Evolutionary conservation across 2,888 invertebrate species (phyloP).

Genomic region (Campopleginae sp.): DNA sequence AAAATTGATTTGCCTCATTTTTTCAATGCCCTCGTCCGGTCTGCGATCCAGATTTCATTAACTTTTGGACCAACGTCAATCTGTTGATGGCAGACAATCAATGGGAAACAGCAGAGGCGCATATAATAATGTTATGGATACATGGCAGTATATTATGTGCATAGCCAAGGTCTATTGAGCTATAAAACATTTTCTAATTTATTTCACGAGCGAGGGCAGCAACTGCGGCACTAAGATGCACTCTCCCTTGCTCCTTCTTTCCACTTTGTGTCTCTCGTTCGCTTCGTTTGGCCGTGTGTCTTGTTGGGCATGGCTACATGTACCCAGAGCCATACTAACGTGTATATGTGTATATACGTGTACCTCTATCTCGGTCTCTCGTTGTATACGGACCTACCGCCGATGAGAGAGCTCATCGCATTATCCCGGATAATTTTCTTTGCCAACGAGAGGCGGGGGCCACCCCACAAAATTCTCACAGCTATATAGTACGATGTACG

Average conservation of each 20-base stretch:
- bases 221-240: slow-evolving; percentile 52
- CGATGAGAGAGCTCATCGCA: slow-evolving; percentile 71
- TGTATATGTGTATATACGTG: slow-evolving; percentile 22
- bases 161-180: slow-evolving; percentile 61
- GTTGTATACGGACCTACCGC: slow-evolving; percentile 63
- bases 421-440: slow-evolving; percentile 70
- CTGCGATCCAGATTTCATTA: slow-evolving; percentile 2
- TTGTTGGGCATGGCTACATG: slow-evolving; percentile 1
- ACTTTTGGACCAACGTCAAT: slow-evolving; percentile 13
- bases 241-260: slow-evolving; percentile 31
- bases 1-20: background rate
- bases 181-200: slow-evolving; percentile 66
- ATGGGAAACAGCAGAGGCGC: slow-evolving; percentile 3
- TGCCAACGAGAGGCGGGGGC: slow-evolving; percentile 65
- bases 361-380: slow-evolving; percentile 24
- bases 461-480: slow-evolving; percentile 70
- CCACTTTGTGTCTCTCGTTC: slow-evolving; percentile 36
- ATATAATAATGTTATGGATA: slow-evolving; percentile 34
- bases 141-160: slow-evolving; percentile 38
- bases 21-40: background rate
- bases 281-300: slow-evolving; percentile 4
- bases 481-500: slow-evolving; percentile 66
- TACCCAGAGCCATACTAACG: slow-evolving; percentile 18
- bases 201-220: slow-evolving; percentile 54
- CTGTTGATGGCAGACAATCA: slow-evolving; percentile 22